A percentile compares a stretch with the other conserved stretches of the same genome.
These are phyloP conservation scores for Lissocephala sabroskyi DNA, from an alignment of 2,888 invertebrate genomes.

Conservation along the genomic window DNA sequence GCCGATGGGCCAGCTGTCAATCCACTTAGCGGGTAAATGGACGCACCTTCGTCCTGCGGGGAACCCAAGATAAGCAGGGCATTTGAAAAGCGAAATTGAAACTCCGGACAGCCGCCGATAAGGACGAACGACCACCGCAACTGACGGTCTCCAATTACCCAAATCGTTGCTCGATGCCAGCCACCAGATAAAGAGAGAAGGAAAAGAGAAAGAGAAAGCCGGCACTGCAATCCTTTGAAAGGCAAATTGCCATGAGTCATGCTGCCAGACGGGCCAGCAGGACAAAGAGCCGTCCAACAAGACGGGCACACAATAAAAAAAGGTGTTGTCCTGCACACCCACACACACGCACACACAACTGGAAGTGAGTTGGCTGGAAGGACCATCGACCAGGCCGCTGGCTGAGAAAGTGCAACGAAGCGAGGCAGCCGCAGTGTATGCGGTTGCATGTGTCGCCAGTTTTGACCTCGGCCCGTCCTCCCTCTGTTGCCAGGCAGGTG, in stretches of 20 bases:
- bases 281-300: constrained; percentile 10
- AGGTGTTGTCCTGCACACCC: constrained; percentile 29
- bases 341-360: constrained; percentile 28
- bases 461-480: constrained; percentile 1
- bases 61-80: constrained; percentile 33
- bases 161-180: constrained; percentile 11
- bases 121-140: constrained; percentile 26
- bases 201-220: constrained; percentile 15
- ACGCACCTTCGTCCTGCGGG: background rate
- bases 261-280: constrained; percentile 24
- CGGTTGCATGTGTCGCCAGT: constrained; percentile 41
- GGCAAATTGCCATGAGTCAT: constrained; percentile 46
- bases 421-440: constrained; percentile 45
- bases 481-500: constrained; percentile 13
- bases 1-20: too few relatives aligned
- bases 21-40: too few relatives aligned
- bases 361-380: constrained; percentile 23
- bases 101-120: constrained; percentile 17
- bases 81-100: constrained; percentile 49
- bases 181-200: constrained; percentile 1
- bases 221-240: constrained; percentile 21
- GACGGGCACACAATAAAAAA: constrained; percentile 19
- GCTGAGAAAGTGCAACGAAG: constrained; percentile 51
- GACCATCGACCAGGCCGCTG: constrained; percentile 33
- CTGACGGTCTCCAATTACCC: constrained; percentile 47